Evolutionary conservation across 2,113 vertebrate species (phyloP).

Genomic region (Pyrgilauda ruficollis): DNA sequence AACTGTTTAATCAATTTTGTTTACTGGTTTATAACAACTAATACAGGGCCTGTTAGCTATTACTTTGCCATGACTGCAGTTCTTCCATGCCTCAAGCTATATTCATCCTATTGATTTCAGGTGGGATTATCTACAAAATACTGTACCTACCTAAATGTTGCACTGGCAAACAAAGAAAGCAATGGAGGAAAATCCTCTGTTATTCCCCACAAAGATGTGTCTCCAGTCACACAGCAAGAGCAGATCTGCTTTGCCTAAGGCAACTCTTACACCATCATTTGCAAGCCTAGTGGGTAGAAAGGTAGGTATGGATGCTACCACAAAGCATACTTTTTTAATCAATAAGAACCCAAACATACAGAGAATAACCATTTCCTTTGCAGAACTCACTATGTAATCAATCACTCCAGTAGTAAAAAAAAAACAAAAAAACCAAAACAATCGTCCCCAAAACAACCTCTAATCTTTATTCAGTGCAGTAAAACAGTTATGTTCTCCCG

Average conservation of each 20-base stretch:
- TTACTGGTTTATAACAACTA: background rate
- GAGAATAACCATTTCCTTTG: background rate
- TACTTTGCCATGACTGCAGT: background rate
- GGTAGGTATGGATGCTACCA: background rate
- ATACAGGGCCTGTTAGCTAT: background rate
- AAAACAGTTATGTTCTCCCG: background rate
- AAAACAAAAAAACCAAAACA: rapidly evolving
- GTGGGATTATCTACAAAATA: background rate
- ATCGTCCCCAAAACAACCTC: background rate
- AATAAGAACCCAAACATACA: background rate
- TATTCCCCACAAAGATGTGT: background rate
- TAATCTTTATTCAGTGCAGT: background rate
- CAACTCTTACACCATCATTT: background rate
- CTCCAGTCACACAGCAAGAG: background rate
- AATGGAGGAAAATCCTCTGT: background rate
- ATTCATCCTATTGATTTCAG: background rate
- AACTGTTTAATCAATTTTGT: background rate
- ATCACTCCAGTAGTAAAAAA: background rate
- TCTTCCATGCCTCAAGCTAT: background rate
- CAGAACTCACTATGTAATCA: background rate
- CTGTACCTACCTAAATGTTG: background rate
- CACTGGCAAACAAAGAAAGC: background rate
- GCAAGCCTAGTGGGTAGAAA: background rate
- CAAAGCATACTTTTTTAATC: background rate
- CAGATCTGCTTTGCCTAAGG: background rate